phyloP scores from a whole-genome alignment of 2,888 invertebrate species.

The Caenorhabditis japonica region DNA sequence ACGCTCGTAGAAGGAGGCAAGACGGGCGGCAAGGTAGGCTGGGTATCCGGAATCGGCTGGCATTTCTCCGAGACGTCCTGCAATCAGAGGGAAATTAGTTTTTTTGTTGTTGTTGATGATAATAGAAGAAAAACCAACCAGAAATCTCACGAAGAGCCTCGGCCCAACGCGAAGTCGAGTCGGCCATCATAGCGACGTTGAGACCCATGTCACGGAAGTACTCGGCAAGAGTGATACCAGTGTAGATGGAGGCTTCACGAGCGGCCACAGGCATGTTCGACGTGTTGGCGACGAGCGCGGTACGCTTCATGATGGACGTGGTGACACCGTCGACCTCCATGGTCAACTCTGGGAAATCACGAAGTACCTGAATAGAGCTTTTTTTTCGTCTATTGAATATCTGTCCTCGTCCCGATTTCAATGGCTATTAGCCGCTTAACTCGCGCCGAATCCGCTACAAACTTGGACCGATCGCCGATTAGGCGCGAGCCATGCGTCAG shows the following conservation, averaged over 20 bases:
- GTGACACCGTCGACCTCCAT: conserved; percentile 93
- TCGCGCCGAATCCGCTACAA: too few relatives aligned
- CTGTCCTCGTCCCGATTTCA: too few relatives aligned
- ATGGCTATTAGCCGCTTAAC: too few relatives aligned
- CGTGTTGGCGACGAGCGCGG: conserved; percentile 98
- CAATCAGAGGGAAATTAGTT: not conserved
- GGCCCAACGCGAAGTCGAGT: conserved; percentile 99
- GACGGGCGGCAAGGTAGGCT: conserved; percentile 95
- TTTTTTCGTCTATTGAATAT: too few relatives aligned
- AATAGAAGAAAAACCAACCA: conserved; percentile 77
- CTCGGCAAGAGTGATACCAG: conserved; percentile 97
- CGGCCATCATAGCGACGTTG: conserved; percentile 99
- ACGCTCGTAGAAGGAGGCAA: conserved; percentile 99
- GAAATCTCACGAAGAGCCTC: conserved; percentile 99
- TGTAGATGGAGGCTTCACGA: conserved; percentile 99
- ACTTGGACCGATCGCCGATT: too few relatives aligned
- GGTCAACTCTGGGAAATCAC: conserved; percentile 97
- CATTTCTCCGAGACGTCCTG: conserved; percentile 96
- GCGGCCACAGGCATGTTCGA: conserved; percentile 99
- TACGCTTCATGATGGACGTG: conserved; percentile 99
- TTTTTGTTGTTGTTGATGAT: not conserved
- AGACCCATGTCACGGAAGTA: conserved; percentile 92
- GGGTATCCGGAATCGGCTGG: conserved; percentile 97
- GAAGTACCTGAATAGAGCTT: conserved; percentile 82
- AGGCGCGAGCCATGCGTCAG: too few relatives aligned